Evolutionary conservation across 2,888 invertebrate species (phyloP).

Genomic region (Euclidia mi): DNA sequence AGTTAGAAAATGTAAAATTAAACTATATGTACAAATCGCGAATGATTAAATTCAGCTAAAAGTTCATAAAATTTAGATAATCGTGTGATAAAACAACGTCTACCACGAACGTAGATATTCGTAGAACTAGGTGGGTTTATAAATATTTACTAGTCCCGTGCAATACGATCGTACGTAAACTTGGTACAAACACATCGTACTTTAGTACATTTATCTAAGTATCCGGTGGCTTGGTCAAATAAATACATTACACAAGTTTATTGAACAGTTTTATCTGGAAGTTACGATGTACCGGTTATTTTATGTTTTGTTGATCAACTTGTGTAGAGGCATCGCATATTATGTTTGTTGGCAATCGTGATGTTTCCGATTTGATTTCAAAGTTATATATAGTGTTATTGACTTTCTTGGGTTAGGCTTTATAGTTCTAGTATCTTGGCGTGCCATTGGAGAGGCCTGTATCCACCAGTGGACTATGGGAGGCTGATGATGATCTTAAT

Average conservation of each 20-base stretch:
- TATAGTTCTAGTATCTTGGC: too few relatives aligned
- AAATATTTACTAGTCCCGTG: constrained; percentile 31
- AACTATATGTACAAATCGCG: too few relatives aligned
- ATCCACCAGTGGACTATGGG: too few relatives aligned
- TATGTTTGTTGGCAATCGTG: too few relatives aligned
- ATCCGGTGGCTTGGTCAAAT: constrained; percentile 24
- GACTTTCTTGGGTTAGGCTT: too few relatives aligned
- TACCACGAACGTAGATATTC: constrained; percentile 10
- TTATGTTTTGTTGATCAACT: neutral
- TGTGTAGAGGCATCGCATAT: too few relatives aligned
- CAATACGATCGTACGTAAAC: constrained; percentile 21
- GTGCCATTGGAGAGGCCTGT: too few relatives aligned
- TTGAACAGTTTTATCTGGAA: neutral
- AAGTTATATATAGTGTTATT: too few relatives aligned
- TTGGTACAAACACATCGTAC: constrained; percentile 30
- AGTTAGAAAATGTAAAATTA: too few relatives aligned
- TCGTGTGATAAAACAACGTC: neutral
- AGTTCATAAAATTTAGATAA: neutral
- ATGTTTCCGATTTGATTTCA: too few relatives aligned
- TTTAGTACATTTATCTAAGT: constrained; percentile 35
- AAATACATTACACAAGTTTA: constrained; percentile 5
- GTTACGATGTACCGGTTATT: neutral
- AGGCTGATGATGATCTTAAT: too few relatives aligned
- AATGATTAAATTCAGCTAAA: too few relatives aligned
- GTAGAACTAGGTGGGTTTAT: constrained; percentile 8